Evolutionary conservation across 2,888 invertebrate genomes (phyloP).

Genomic region (Nemotelus pantherinus): DNA sequence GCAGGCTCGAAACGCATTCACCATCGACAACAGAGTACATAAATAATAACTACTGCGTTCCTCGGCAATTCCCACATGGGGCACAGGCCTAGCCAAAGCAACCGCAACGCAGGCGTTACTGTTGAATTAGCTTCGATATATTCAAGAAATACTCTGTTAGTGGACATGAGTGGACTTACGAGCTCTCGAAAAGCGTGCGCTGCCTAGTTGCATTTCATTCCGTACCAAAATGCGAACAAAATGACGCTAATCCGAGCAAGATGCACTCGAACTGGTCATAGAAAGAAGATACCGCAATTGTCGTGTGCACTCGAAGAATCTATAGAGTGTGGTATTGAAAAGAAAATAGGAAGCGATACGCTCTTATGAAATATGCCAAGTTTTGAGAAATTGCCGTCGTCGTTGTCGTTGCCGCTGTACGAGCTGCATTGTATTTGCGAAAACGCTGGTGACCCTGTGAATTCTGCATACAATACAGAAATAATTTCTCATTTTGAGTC

Average conservation of each 20-base stretch:
- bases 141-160: slow-evolving; percentile 36
- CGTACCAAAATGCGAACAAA: slow-evolving; percentile 6
- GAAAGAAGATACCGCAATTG: slow-evolving; percentile 32
- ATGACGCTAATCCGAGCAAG: slow-evolving; percentile 13
- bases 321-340: slow-evolving; percentile 16
- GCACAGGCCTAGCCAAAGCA: neutral
- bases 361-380: slow-evolving; percentile 49
- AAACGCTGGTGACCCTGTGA: slow-evolving; percentile 22
- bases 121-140: slow-evolving; percentile 26
- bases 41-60: slow-evolving; percentile 47
- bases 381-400: slow-evolving; percentile 31
- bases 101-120: slow-evolving; percentile 28
- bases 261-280: slow-evolving; percentile 42
- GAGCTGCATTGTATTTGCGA: neutral
- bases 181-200: neutral
- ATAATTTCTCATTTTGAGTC: slow-evolving; percentile 46
- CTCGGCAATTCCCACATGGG: slow-evolving; percentile 47
- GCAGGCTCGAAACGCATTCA: slow-evolving; percentile 7
- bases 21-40: slow-evolving; percentile 45
- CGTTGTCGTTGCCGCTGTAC: neutral
- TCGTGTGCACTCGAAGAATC: slow-evolving; percentile 19
- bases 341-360: slow-evolving; percentile 39
- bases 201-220: slow-evolving; percentile 29
- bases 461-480: slow-evolving; percentile 51
- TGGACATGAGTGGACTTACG: slow-evolving; percentile 37